Percentiles rank a stretch among this genome's conserved stretches.
Conservation (phyloP, 2,113 vertebrate genomes). For the Xiphorhynchus elegans region DNA sequence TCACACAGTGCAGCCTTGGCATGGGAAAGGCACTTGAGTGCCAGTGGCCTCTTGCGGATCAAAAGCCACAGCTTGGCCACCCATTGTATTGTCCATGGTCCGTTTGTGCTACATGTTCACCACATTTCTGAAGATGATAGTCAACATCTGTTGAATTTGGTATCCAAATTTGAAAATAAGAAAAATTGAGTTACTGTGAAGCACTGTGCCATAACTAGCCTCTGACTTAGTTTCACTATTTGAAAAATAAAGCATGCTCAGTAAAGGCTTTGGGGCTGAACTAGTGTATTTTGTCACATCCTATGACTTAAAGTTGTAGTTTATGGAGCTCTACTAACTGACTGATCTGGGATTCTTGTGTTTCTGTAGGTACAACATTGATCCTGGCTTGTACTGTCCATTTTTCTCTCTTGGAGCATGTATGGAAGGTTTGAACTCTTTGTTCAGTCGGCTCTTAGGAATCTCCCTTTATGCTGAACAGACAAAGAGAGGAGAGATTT, state of each 20-base stretch:
- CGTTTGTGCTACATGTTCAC: neutral
- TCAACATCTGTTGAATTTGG: neutral
- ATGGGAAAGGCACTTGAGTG: neutral
- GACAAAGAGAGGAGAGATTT: slow-evolving; percentile 88
- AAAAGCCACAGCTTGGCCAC: neutral
- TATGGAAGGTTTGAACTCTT: slow-evolving; percentile 92
- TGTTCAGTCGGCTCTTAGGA: slow-evolving; percentile 89
- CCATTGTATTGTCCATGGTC: neutral
- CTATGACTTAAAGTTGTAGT: neutral
- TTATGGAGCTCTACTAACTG: neutral
- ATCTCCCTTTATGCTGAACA: slow-evolving; percentile 88
- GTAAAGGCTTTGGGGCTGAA: neutral
- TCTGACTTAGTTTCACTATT: neutral
- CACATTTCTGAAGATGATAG: neutral
- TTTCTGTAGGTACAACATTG: slow-evolving; percentile 89
- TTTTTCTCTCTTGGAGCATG: slow-evolving; percentile 94
- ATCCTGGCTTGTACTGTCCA: slow-evolving; percentile 92
- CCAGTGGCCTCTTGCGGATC: neutral
- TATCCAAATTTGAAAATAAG: neutral
- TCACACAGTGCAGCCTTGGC: neutral
- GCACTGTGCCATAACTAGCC: neutral
- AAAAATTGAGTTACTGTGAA: neutral
- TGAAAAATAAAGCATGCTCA: neutral
- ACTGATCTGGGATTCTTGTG: neutral
- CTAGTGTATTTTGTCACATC: neutral